Evolutionary conservation across 2,113 vertebrate species (phyloP), one percentile per base, ranked within the genome.

Genomic region (human): DNA sequence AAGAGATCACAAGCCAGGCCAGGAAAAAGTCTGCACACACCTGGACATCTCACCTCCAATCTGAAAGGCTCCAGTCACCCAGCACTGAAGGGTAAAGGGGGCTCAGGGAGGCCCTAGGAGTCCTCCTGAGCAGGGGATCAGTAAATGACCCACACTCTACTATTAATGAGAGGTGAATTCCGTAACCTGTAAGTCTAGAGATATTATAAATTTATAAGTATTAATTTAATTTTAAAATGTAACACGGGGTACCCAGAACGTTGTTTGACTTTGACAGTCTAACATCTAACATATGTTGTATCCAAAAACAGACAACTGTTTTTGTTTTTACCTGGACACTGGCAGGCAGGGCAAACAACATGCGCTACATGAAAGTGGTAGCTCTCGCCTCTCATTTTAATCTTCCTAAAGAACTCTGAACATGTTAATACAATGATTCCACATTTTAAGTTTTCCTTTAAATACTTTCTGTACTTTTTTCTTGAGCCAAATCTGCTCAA

Each of bases 401-500:
- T 48, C 27, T 79, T 80, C 64, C 66, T 64, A 45, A 93, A 55
- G 43, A 79, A 75, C 35, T 72, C 23, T 32, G 40, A 87, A 73
- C 14, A 30, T 38, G 38, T 76, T 90, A 76, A 87, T 87, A 96
- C 3, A 40, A 35, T 27, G 48, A 87, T 40, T 66, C 92, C 80
- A 95, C 32, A 80, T 68, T 93, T 61, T 1, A 78, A 94, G 35
- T 68, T 70, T 96, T 81, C 68, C 59, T 83, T 91, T 59, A 86
- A 89, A 6, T 70, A 64, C 79, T 88, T 72, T 94, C 79, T 84
- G 30, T 4, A 38, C 38, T 90, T 97, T 98, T 89, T 83, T 78
- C 96, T 96, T 78, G 18, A 94, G 92, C 66, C 83, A 93, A 96
- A 79, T 89, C 90, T 93, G 93, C 45, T 87, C 89, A 43, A 48